Base-by-base conservation (phyloP, 2,113 vertebrate genomes). In the Lontra canadensis region DNA sequence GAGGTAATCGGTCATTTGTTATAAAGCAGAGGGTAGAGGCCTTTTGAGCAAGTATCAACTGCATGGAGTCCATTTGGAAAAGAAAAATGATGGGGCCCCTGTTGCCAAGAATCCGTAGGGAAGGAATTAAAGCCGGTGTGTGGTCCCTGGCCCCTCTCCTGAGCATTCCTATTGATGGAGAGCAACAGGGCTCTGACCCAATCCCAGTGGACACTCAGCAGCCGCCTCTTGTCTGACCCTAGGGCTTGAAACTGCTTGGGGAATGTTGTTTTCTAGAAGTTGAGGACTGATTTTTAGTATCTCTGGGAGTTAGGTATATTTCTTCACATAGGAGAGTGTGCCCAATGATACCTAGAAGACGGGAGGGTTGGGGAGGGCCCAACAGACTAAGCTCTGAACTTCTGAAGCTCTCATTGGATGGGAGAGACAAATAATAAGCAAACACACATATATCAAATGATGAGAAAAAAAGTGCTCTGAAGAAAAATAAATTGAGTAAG, bases 1-100 rank as follows among this genome's bases (percentile, higher is more conserved):
- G 98, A 96, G 98, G 94, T 98, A 97, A 98, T 98, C 21, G 63
- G 98, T 98, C 95, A 97, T 98, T 99, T 98, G 98, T 98, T 97
- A 98, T 76, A 63, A 44, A 93, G 94, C 83, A 96, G 79, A 96
- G 95, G 52, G 76, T 36, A 59, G 25, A 85, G 65, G 95, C 71
- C 90, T 97, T 97, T 94, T 96, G 97, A 97, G 86, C 90, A 98
- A 97, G 83, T 95, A 96, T 98, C 96, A 96, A 55, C 74, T 95
- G 87, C 55, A 61, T 98, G 95, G 95, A 98, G 91, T 67, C 65
- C 94, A 97, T 87, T 97, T 96, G 98, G 97, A 97, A 95, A 97
- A 97, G 97, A 97, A 44, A 67, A 55, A 23, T 11, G 3, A 10
- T 6, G 39, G 42, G 3, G 14, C 95, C 85, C n/a, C 49, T 83